Evolutionary conservation across 2,113 vertebrate genomes (phyloP).

Genomic region (Craseonycteris thonglongyai): DNA sequence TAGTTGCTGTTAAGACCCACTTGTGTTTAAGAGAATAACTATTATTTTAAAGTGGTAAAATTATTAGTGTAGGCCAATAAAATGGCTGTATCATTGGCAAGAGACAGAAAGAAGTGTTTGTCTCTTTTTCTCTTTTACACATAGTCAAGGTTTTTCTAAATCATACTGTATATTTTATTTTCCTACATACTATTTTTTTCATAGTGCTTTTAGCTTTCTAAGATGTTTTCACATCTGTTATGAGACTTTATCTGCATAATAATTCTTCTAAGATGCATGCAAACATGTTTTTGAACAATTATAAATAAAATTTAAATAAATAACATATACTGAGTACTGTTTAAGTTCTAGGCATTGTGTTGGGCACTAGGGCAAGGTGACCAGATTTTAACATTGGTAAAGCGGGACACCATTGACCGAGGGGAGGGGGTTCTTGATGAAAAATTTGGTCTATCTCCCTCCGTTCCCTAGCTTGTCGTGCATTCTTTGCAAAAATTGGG

Average conservation of each 20-base stretch:
- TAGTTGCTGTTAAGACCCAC: not conserved
- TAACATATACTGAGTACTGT: not conserved
- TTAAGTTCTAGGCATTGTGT: not conserved
- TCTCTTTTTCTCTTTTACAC: not conserved
- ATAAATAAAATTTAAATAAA: not conserved
- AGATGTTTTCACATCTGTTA: not conserved
- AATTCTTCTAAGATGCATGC: not conserved
- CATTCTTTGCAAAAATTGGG: too few relatives aligned
- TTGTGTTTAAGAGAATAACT: not conserved
- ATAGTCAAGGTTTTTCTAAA: not conserved
- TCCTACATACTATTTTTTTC: not conserved
- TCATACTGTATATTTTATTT: not conserved
- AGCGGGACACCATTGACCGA: too few relatives aligned
- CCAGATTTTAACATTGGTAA: too few relatives aligned
- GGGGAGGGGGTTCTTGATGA: too few relatives aligned
- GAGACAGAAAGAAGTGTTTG: not conserved
- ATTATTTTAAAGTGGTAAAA: not conserved
- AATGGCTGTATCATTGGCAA: not conserved
- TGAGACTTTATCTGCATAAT: not conserved
- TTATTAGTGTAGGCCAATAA: not conserved
- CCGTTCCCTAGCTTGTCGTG: too few relatives aligned
- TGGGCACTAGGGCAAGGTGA: too few relatives aligned
- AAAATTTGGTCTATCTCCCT: too few relatives aligned
- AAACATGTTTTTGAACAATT: not conserved
- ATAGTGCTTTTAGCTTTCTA: not conserved